Evolutionary conservation across 2,797 vertebrate species (phyloP).

Genomic region (Euthynnus affinis): DNA sequence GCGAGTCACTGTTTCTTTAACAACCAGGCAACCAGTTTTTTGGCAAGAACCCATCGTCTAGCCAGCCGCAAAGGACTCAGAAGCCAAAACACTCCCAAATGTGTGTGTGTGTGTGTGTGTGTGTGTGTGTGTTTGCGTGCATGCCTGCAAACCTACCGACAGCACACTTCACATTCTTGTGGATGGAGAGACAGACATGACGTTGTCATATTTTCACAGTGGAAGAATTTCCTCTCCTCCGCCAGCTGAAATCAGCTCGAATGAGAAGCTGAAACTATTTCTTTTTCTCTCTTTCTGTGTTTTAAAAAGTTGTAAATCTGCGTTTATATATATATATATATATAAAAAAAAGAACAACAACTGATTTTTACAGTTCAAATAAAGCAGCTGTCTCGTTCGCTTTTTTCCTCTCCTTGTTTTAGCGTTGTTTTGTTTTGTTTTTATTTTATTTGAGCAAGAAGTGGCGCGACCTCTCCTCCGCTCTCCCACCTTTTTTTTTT

Average conservation of each 20-base stretch:
- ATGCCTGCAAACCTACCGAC: constrained; percentile 35
- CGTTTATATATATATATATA: no score
- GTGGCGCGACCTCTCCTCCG: constrained; percentile 44
- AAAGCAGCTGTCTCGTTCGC: neutral
- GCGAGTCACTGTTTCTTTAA: constrained; percentile 54
- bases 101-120: constrained; percentile 43
- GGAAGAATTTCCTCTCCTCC: constrained; percentile 63
- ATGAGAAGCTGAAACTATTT: constrained; percentile 8
- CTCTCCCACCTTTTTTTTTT: constrained; percentile 49
- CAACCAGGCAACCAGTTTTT: constrained; percentile 64
- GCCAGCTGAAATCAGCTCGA: constrained; percentile 8
- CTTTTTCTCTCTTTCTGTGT: neutral
- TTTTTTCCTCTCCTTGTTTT: neutral
- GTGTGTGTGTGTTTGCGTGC: constrained; percentile 32
- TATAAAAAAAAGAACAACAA: no score
- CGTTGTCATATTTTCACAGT: constrained; percentile 70
- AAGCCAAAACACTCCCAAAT: constrained; percentile 51
- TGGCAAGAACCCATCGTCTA: constrained; percentile 42
- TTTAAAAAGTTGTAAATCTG: constrained; percentile 7
- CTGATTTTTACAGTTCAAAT: neutral
- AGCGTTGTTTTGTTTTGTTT: neutral
- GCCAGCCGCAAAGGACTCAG: constrained; percentile 33
- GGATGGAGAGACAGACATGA: constrained; percentile 73
- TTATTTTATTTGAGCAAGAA: constrained; percentile 1
- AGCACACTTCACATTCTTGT: constrained; percentile 71